These are phyloP conservation scores for Ophiodon elongatus DNA, from an alignment of 2,113 vertebrate species.

Conservation along the genomic window DNA sequence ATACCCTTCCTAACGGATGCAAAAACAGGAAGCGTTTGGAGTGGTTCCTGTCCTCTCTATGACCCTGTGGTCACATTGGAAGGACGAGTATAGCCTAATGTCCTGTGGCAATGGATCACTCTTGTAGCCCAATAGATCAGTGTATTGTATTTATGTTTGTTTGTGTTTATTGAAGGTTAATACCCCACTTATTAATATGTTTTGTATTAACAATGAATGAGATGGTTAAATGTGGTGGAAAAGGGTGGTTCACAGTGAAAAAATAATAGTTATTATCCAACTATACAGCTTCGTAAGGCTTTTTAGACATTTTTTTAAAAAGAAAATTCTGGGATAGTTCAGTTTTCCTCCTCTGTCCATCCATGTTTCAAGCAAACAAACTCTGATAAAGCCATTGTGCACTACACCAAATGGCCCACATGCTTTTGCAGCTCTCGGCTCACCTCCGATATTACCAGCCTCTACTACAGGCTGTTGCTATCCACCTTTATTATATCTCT, in stretches of 20 bases:
- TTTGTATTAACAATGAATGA: not conserved
- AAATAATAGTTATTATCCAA: not conserved
- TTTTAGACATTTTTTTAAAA: no score
- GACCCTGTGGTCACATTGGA: slow-evolving; percentile 6
- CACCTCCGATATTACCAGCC: not conserved
- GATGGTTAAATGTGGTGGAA: not conserved
- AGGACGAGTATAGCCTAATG: not conserved
- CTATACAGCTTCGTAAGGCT: not conserved
- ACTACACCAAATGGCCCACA: not conserved
- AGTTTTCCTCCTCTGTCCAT: not conserved
- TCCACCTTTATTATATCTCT: not conserved
- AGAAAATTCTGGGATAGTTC: no score
- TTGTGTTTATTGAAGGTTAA: not conserved
- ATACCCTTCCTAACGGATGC: not conserved
- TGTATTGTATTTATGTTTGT: no score
- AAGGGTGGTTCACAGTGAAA: not conserved
- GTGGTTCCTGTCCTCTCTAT: slow-evolving; percentile 20
- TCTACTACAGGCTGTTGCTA: not conserved
- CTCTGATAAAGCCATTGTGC: not conserved
- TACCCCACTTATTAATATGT: not conserved
- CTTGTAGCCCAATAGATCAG: no score
- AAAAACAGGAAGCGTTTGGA: slow-evolving; percentile 28
- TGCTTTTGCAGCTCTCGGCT: not conserved
- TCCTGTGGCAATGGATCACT: not conserved
- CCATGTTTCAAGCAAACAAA: not conserved